Evolutionary conservation across 2,113 vertebrate species (phyloP), one percentile per base, ranked within the genome.

Genomic region (Hippocampus guttulatus): DNA sequence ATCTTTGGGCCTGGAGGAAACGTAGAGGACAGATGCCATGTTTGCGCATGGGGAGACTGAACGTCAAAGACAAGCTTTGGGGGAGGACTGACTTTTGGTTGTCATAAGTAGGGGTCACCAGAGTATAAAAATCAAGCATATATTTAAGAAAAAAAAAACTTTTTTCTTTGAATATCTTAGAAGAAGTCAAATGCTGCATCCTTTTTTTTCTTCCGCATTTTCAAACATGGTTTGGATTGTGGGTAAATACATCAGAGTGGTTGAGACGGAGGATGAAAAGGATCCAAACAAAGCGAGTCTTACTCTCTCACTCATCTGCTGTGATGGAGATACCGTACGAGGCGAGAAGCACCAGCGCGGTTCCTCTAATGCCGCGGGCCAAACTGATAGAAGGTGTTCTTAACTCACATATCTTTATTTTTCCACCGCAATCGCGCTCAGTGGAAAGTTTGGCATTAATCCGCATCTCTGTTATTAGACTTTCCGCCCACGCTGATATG

Each of bases 401-500:
- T 74, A 71, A 47, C 76, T 78, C 74, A 43, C 73, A 67, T 80
- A 75, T 75, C 81, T 78, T 78, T 84, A 47, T 65, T 65, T 65
- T 23, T 15, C 62, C 21, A 5, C 2, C 21, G 21, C 77, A 69
- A 12, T 84, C 78, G 10, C n/a, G 67, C n/a, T 63, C 51, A 70
- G 41, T 47, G 43, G 77, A 74, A 80, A 74, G 80, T 82, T 77
- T 79, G 75, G 81, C 78, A 80, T 88, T 84, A 81, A 84, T 71
- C 79, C 82, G 45, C 75, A 68, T 84, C 76, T 78, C 68, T 27
- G 64, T 65, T 65, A 65, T 65, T 65, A 49, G 73, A 79, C 58
- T 81, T 85, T 76, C 75, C 80, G 38, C 81, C 79, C 33, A n/a
- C 16, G 62, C 76, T 85, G 78, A 90, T 86, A 84, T 60, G 80